Base-by-base conservation (phyloP, 1,140 invertebrate species). In the Trachelipus rathkii region DNA sequence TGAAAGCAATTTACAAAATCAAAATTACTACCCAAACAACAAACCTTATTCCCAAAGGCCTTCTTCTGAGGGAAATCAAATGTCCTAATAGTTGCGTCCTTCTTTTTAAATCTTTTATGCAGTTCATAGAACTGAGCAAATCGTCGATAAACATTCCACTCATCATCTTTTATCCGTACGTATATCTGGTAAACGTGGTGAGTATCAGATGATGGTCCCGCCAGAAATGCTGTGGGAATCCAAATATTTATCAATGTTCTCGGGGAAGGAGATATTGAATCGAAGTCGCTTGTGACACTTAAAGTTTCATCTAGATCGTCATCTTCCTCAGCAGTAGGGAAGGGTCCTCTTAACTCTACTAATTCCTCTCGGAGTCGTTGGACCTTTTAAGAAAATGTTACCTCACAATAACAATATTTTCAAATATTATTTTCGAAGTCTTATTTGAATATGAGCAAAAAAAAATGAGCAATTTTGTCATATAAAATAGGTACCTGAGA, bases 21-120 rank as follows among this genome's bases (percentile, higher is more conserved):
- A 33, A 33, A 33, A 60, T 60, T 60, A 13, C 50, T 60, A 4
- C 1, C 1, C 2, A 60, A 19, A 2, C 50, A 3, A 43, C 77
- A 82, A 86, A 95, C 93, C 87, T 94, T 94, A 86, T 95, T 95
- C 68, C 93, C 91, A 77, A 96, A 87, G 68, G 92, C 91, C 86
- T 95, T 96, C 84, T 96, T 97, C 44, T 93, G 94, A n/a, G 95
- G 95, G 86, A 97, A 96, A 83, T 95, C 91, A 85, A 94, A 94
- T 43, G 89, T 89, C 23, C 89, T 88, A 68, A 94, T 89, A 74
- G 91, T 87, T 7, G 91, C 88, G 85, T 94, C 92, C 78, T 91
- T 89, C 85, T 94, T 95, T 82, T 93, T 95, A 23, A 95, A 84
- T 82, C 91, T 89, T 77, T 88, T 88, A 84, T 96, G 92, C 23